phyloP scores from a whole-genome alignment of 1,140 invertebrate species.

The Melanaphis sacchari region DNA sequence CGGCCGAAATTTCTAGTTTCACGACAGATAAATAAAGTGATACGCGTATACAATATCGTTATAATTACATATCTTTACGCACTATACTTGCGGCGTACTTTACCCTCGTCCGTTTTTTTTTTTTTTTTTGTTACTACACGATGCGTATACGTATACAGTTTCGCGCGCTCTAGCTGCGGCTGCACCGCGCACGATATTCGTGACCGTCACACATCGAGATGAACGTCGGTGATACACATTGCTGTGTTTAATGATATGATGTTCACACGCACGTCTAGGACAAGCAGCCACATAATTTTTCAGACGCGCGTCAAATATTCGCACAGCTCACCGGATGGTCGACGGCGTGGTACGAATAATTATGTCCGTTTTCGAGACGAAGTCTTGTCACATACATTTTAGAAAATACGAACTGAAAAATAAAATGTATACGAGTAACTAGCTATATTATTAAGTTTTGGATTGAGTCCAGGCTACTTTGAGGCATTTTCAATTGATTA shows the following conservation, averaged over 20 bases:
- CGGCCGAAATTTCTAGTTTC: not conserved
- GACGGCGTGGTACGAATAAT: not conserved
- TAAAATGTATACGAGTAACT: not conserved
- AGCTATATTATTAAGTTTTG: not conserved
- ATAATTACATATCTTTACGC: not conserved
- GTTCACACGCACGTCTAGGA: not conserved
- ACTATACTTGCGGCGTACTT: not conserved
- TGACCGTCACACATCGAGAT: conserved; percentile 32
- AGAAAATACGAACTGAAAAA: too few relatives aligned
- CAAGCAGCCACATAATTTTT: not conserved
- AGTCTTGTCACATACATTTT: too few relatives aligned
- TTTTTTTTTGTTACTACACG: not conserved
- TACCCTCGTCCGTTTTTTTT: too few relatives aligned
- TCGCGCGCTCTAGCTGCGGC: not conserved
- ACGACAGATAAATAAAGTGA: not conserved
- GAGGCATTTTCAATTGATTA: too few relatives aligned
- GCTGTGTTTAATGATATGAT: not conserved
- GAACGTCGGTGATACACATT: conserved; percentile 4
- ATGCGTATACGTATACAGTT: not conserved
- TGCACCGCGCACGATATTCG: conserved; percentile 12
- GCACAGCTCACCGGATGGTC: not conserved
- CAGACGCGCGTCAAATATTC: not conserved
- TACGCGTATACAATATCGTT: not conserved
- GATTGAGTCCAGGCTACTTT: too few relatives aligned
- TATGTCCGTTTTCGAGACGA: not conserved